Evolutionary conservation across 2,888 invertebrate species (phyloP).

Genomic region (Lissocephala sabroskyi): DNA sequence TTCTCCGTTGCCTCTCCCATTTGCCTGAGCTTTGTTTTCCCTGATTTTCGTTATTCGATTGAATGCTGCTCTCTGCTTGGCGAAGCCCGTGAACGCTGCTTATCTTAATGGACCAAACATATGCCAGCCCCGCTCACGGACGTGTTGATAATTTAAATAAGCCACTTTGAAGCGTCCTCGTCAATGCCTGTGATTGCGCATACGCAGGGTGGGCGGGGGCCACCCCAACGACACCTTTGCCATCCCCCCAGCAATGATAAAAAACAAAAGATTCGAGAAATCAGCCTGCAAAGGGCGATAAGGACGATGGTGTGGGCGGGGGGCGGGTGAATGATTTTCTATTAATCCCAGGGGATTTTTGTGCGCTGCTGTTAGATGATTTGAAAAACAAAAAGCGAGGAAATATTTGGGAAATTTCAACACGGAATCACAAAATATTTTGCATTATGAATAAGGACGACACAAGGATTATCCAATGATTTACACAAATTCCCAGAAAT

Average conservation of each 20-base stretch:
- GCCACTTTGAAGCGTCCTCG: constrained; percentile 39
- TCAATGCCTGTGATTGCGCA: constrained; percentile 41
- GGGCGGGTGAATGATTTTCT: constrained; percentile 53
- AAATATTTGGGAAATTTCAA: no score
- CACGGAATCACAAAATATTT: not conserved
- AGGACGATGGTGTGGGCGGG: no score
- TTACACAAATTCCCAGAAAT: constrained; percentile 10
- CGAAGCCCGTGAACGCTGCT: constrained; percentile 37
- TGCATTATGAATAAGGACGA: no score
- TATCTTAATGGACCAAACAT: constrained; percentile 66
- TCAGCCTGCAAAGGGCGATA: constrained; percentile 42
- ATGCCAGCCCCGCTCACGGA: constrained; percentile 40
- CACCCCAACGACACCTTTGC: not conserved
- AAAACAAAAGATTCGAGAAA: no score
- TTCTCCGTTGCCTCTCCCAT: constrained; percentile 4
- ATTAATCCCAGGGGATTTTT: constrained; percentile 57
- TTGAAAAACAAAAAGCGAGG: not conserved
- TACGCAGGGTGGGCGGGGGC: constrained; percentile 47
- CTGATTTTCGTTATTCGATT: constrained; percentile 38
- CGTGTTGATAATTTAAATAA: constrained; percentile 67
- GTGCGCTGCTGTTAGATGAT: constrained; percentile 23
- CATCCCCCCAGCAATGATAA: not conserved
- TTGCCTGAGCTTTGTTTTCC: not conserved
- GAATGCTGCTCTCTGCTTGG: no score
- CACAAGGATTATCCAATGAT: not conserved